Evolutionary conservation across 2,113 vertebrate genomes (phyloP), one percentile per base, ranked within the genome.

Genomic region (Tiliqua scincoides): DNA sequence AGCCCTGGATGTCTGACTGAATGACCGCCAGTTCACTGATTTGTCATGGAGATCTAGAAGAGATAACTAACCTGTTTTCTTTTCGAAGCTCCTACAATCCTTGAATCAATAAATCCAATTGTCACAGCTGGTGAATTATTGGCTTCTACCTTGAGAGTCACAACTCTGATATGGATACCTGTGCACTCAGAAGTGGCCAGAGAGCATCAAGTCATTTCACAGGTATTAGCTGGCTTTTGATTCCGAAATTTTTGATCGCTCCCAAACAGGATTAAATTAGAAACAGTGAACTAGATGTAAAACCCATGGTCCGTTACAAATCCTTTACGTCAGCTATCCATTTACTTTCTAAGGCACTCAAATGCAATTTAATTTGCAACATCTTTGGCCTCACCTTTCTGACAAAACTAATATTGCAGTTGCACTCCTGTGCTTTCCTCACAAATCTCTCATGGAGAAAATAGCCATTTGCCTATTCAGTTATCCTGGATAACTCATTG

Each of bases 171-270:
- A 61, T 17, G 30, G 54, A 78, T 23, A 54, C 65, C 86, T 54
- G 54, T 9, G 54, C 35, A 25, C 54, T 54, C n/a, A 72, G 77
- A 79, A 63, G 67, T 63, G 75, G 74, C 74, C 32, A 10, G n/a
- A 72, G 74, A 84, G 57, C 76, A 65, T 84, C 82, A 88, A 88
- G 75, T 84, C 65, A 84, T 88, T 88, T 88, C 75, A 84, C 65
- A 73, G 65, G 67, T 84, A 79, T 88, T 88, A 88, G 68, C 59
- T 88, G 8, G 68, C 59, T 84, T 88, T 73, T 88, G 74, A 84
- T 63, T 73, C 81, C 59, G 23, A 59, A 15, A 32, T 3, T 52
- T 84, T 87, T 79, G 4, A 84, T 79, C 67, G 30, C 82, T 63
- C 65, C 52, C 74, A 72, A 73, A 83, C 59, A 63, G 86, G 57